Base-by-base conservation (phyloP, 2,888 invertebrate genomes). In the Toxonevra muliebris region DNA sequence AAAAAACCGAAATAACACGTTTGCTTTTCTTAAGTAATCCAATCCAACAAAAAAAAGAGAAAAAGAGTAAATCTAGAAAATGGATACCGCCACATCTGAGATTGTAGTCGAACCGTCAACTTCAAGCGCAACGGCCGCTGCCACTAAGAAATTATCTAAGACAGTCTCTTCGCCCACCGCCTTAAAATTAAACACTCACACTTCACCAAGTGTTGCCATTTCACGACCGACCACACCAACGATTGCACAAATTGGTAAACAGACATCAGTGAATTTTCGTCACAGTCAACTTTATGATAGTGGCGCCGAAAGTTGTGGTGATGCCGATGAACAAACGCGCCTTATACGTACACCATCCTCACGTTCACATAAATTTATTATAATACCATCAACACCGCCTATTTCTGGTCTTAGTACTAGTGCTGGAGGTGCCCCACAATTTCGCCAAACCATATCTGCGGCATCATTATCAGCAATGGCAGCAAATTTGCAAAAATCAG, bases 341-440 rank as follows among this genome's bases (percentile, higher is more conserved):
- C 80, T 84, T 42, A 77, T 84, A 40, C 80, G 80, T 42, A 76
- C 79, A 12, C 74, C 84, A 0, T 80, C 84, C 10, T 71, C 77
- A 65, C 80, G 82, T 54, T 76, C 81, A 3, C 83, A 82, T 66
- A 84, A 82, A 73, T 84, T 79, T 68, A 85, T 84, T 50, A 84
- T 84, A 7, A 85, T 84, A 66, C 84, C 84, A 61, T 79, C 85
- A 4, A 63, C 69, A 9, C 65, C 76, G 15, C 55, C 72, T 0
- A 65, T 74, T n/a, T n/a, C n/a, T n/a, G n/a, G n/a, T n/a, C n/a
- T n/a, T n/a, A n/a, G n/a, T n/a, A n/a, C n/a, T 41, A 45, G 40
- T 48, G 48, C 59, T n/a, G 42, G 20, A 19, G 53, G 48, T 17
- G n/a, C 40, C 1, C 60, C 61, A n/a, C 15, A 53, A 10, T 76